Evolutionary conservation across 2,113 vertebrate genomes (phyloP), one percentile per base, ranked within the genome.

Genomic region (Bagarius yarrelli): DNA sequence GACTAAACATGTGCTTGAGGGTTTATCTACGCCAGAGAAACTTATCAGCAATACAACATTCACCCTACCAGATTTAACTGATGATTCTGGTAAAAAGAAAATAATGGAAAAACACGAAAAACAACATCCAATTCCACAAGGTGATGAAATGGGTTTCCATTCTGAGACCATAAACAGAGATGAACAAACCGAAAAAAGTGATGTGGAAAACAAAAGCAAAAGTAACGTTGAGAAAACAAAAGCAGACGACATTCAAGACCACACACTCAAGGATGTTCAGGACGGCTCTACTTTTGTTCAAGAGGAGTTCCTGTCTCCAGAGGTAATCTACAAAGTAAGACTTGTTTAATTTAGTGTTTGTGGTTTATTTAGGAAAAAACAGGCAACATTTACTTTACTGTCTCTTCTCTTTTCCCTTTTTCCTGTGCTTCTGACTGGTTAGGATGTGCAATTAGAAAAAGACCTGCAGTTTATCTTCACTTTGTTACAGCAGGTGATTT

Each of bases 241-340:
- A 19, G 44, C 30, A n/a, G 71, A 75, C 8, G 5, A 76, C 36
- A 44, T 59, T 78, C 70, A 60, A 71, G 77, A 83, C 18, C 19
- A 32, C 60, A 32, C 27, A 6, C 0, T 40, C 34, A 73, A 78
- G 0, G 64, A 78, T 5, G 8, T 6, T 18, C 60, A 87, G 44
- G 74, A 82, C 63, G 84, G 76, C 56, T 0, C 74, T 36, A 53
- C 69, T 5, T 55, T 66, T 76, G 75, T 9, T 47, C 85, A 78
- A 0, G 85, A 86, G 14, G 80, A 63, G 59, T 85, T 87, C 53
- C 89, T 87, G 52, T 87, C 90, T 18, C 86, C 90, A 53, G 85
- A 89, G 71, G 90, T 91, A 79, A 88, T 91, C 34, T 86, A 86
- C 36, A 89, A 82, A 2, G 92, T 93, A 86, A 91, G 73, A 78